Percentiles rank a stretch among this genome's conserved stretches.
Conservation (phyloP, 2,113 vertebrate species). For the Steatornis caripensis region DNA sequence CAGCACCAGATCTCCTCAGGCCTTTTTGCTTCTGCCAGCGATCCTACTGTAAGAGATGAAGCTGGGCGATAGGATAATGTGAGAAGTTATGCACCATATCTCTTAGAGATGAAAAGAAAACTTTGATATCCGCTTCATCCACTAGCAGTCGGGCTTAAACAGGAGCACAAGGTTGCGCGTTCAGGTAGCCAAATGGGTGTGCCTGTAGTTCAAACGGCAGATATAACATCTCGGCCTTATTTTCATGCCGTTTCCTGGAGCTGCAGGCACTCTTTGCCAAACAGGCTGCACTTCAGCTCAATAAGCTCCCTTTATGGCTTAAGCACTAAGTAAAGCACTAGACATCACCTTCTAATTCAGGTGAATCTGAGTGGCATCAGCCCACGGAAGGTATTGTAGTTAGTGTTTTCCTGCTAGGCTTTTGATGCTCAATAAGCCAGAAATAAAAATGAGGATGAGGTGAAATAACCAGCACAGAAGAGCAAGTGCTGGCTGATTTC, state of each 20-base stretch:
- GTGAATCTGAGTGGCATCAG: neutral
- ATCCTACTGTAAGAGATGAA: neutral
- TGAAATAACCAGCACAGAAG: neutral
- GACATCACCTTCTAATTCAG: neutral
- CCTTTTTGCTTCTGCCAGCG: neutral
- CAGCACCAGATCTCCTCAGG: neutral
- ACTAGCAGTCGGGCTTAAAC: neutral
- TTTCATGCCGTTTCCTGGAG: conserved; percentile 43
- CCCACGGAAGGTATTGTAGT: neutral
- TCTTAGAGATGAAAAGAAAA: conserved; percentile 41
- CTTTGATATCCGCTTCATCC: conserved; percentile 15
- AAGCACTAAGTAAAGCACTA: neutral
- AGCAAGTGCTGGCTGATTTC: neutral
- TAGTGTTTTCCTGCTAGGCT: neutral
- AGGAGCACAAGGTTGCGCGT: neutral
- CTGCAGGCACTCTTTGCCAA: neutral
- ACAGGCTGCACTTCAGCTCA: neutral
- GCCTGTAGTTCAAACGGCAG: conserved; percentile 6
- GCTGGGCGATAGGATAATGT: neutral
- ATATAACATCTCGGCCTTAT: neutral
- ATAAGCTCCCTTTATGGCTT: neutral
- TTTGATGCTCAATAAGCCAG: neutral
- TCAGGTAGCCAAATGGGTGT: neutral
- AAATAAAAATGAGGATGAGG: neutral
- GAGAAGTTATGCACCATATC: neutral